Conservation (phyloP, 2,888 invertebrate species). For the Sepiola atlantica region DNA sequence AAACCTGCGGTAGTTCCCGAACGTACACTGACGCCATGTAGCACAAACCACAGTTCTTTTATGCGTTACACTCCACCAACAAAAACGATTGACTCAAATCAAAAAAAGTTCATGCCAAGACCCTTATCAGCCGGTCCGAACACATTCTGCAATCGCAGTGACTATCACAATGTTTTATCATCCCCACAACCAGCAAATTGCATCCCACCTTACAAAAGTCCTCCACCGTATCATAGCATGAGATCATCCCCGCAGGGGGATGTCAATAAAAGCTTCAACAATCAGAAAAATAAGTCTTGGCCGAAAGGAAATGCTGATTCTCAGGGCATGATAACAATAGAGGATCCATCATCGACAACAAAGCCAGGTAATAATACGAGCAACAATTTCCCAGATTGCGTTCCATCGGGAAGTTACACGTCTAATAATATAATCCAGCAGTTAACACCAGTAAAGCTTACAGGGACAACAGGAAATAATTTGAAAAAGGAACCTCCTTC, state of each 20-base stretch:
- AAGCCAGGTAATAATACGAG: background rate
- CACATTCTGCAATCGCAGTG: background rate
- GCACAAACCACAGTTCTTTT: background rate
- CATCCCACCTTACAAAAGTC: conserved; percentile 42
- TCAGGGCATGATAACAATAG: background rate
- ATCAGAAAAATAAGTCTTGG: background rate
- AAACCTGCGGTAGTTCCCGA: background rate
- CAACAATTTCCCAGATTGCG: background rate
- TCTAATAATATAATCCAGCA: background rate
- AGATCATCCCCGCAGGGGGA: background rate
- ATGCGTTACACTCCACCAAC: background rate
- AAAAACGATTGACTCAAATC: background rate
- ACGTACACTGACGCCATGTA: background rate
- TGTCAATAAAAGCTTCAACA: background rate
- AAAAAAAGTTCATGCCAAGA: background rate
- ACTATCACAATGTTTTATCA: background rate
- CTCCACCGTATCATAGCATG: conserved; percentile 43
- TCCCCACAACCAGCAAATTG: background rate
- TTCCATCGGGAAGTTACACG: background rate
- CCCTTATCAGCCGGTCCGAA: background rate
- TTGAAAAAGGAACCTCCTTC: background rate
- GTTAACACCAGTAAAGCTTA: background rate
- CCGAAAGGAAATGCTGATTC: background rate
- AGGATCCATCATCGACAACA: background rate
- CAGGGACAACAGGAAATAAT: background rate